Percentiles rank a stretch among this genome's conserved stretches.
Conservation (phyloP, 30 jellyfish, hydroid and myxozoan genomes). For the Aurelia coerulea region DNA sequence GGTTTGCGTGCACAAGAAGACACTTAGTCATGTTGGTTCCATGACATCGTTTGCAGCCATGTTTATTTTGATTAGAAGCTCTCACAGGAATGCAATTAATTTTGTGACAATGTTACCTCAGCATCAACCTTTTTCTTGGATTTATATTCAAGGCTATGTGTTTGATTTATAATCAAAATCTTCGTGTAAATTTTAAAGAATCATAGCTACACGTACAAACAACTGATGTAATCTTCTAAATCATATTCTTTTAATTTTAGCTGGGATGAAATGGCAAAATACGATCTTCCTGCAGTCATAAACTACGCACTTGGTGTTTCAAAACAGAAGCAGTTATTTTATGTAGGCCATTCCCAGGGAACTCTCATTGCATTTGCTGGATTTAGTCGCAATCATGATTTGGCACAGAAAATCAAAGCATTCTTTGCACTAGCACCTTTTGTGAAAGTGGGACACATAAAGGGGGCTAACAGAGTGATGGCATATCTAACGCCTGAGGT, state of each 20-base stretch:
- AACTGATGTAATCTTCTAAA: too few relatives aligned
- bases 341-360: constrained; percentile 99
- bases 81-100: too few relatives aligned
- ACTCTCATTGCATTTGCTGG: constrained; percentile 90
- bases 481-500: constrained; percentile 71
- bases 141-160: too few relatives aligned
- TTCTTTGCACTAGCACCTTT: constrained; percentile 92
- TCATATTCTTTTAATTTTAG: constrained; percentile 10
- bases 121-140: too few relatives aligned
- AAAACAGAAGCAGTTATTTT: constrained; percentile 66
- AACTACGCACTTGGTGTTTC: constrained; percentile 72
- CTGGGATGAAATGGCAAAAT: constrained; percentile 99
- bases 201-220: too few relatives aligned
- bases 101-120: too few relatives aligned
- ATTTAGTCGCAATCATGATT: constrained; percentile 73
- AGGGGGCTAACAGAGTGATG: constrained; percentile 77
- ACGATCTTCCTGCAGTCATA: constrained; percentile 93
- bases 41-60: too few relatives aligned
- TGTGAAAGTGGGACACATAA: constrained; percentile 65
- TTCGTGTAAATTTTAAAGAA: too few relatives aligned
- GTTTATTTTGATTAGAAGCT: too few relatives aligned
- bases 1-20: too few relatives aligned
- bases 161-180: too few relatives aligned
- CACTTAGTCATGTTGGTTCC: too few relatives aligned
- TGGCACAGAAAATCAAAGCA: constrained; percentile 77